A percentile compares a stretch with the other conserved stretches of the same genome.
Conservation (phyloP, 1,140 invertebrate genomes). For the Zaprionus vittiger region DNA sequence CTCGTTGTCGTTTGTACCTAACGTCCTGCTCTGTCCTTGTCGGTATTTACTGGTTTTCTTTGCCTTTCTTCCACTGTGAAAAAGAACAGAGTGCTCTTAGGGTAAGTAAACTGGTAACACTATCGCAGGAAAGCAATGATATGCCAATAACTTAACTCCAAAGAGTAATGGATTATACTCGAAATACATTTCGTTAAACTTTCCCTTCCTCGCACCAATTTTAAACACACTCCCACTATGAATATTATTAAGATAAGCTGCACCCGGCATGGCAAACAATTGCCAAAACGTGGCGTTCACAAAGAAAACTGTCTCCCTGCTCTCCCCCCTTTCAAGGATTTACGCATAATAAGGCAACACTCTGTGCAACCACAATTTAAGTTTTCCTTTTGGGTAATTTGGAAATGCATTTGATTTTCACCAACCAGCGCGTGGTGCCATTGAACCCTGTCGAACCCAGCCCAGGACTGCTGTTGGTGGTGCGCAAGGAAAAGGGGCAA, state of each 20-base stretch:
- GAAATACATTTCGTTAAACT: not conserved
- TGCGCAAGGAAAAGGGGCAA: conserved; percentile 10
- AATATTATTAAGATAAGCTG: conserved; percentile 45
- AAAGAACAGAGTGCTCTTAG: not conserved
- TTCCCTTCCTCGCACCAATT: not conserved
- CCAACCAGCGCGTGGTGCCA: conserved; percentile 20
- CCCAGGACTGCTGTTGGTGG: not conserved
- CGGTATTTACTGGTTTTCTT: conserved; percentile 61
- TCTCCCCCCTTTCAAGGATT: not conserved
- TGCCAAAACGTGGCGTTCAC: conserved; percentile 4
- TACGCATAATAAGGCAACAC: conserved; percentile 5
- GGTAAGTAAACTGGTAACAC: conserved; percentile 22
- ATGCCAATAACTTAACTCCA: not conserved
- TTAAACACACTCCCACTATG: not conserved
- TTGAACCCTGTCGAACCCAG: conserved; percentile 28
- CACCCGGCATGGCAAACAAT: conserved; percentile 18
- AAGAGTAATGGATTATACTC: too few relatives aligned
- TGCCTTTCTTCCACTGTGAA: conserved; percentile 51
- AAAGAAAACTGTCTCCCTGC: not conserved
- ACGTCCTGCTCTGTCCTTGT: conserved; percentile 39
- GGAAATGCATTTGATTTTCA: conserved; percentile 60
- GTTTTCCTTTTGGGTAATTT: conserved; percentile 13
- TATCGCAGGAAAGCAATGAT: not conserved
- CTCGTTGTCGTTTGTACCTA: conserved; percentile 40
- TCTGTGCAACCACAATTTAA: not conserved